Conservation (phyloP, 2,888 invertebrate species). For the Rhagonycha lutea region DNA sequence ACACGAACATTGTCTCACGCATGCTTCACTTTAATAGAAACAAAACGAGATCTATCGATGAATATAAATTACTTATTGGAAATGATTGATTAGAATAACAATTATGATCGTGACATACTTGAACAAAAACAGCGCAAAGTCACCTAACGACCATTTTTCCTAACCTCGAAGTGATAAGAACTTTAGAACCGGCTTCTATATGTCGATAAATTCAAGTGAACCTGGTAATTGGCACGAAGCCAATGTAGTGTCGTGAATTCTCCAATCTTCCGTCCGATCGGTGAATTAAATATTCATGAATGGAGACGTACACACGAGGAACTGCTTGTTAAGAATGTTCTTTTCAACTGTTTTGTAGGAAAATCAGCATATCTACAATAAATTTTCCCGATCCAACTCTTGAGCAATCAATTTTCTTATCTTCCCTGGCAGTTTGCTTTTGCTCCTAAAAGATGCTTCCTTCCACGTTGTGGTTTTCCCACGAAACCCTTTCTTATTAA, state of each 20-base stretch:
- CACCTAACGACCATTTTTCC: neutral
- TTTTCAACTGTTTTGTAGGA: constrained; percentile 18
- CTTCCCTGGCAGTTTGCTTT: neutral
- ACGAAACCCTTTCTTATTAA: neutral
- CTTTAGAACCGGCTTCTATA: constrained; percentile 8
- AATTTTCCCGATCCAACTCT: neutral
- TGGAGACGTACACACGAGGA: constrained; percentile 37
- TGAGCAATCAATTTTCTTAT: neutral
- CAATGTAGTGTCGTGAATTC: constrained; percentile 44
- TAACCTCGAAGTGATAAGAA: constrained; percentile 7
- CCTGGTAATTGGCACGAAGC: constrained; percentile 46
- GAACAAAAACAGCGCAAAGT: neutral
- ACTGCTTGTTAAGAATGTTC: constrained; percentile 27
- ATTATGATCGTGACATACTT: neutral
- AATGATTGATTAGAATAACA: neutral
- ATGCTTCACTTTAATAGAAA: constrained; percentile 8
- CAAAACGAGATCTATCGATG: constrained; percentile 9
- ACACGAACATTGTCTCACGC: constrained; percentile 28
- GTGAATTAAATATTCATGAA: constrained; percentile 52
- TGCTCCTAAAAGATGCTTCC: neutral
- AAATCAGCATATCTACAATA: neutral
- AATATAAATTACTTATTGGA: constrained; percentile 20
- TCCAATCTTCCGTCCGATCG: constrained; percentile 45
- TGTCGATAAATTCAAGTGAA: constrained; percentile 26
- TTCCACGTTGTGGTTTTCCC: neutral